These are phyloP conservation scores for Acronicta alni DNA, from an alignment of 2,888 invertebrate species.

Conservation along the genomic window DNA sequence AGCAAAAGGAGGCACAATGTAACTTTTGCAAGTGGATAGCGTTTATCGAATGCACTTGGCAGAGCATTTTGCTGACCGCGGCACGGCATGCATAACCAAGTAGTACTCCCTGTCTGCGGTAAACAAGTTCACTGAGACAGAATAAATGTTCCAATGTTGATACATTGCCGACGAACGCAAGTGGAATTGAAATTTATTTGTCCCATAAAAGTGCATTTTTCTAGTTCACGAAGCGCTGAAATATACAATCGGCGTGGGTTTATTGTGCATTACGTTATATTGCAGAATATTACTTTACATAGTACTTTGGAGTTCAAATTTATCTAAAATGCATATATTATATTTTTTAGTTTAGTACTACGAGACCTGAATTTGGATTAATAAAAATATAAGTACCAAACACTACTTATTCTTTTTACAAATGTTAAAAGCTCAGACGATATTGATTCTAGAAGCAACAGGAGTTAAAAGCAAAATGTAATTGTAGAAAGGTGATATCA, in stretches of 20 bases:
- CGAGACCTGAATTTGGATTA: too few relatives aligned
- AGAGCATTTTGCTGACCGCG: conserved; percentile 72
- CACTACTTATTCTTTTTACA: too few relatives aligned
- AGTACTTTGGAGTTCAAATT: too few relatives aligned
- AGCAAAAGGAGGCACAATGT: conserved; percentile 59
- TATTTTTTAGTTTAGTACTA: too few relatives aligned
- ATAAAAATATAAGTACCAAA: too few relatives aligned
- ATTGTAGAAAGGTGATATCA: too few relatives aligned
- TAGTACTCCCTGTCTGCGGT: conserved; percentile 63
- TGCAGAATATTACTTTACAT: neutral
- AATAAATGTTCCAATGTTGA: conserved; percentile 72
- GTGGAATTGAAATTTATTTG: conserved; percentile 58
- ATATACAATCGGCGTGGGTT: conserved; percentile 23
- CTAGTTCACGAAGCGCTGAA: conserved; percentile 30
- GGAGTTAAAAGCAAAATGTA: too few relatives aligned
- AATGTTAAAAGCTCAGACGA: too few relatives aligned
- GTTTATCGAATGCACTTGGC: conserved; percentile 74
- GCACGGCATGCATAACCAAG: conserved; percentile 76
- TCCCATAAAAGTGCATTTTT: conserved; percentile 52
- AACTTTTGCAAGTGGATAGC: conserved; percentile 70
- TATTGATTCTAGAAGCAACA: too few relatives aligned
- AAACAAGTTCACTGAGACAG: conserved; percentile 73
- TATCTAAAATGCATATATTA: too few relatives aligned
- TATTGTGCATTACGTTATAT: conserved; percentile 21
- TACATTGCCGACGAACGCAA: conserved; percentile 56